These are phyloP conservation scores for Morbakka virulenta DNA, from an alignment of 30 jellyfish, hydroid and myxozoan genomes.

Conservation along the genomic window DNA sequence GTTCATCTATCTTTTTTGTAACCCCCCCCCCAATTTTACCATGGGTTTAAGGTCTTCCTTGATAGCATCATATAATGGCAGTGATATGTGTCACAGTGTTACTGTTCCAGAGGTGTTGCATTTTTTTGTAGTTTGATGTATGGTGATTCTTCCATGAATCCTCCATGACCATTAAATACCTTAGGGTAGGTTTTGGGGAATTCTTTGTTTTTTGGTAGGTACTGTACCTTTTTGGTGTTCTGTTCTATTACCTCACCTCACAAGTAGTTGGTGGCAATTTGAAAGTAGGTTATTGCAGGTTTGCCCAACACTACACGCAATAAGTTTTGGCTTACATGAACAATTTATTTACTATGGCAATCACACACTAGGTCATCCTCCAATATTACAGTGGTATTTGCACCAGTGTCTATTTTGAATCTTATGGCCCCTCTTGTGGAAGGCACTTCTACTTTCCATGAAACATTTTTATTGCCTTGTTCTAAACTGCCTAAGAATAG, in stretches of 20 bases:
- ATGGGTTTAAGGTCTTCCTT: slow-evolving; percentile 19
- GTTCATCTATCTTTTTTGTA: slow-evolving; percentile 31
- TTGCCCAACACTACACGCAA: too few species aligned
- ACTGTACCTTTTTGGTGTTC: too few species aligned
- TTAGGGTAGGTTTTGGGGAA: too few species aligned
- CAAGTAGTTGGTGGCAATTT: too few species aligned
- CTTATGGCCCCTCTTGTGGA: background rate
- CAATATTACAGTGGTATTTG: slow-evolving; percentile 23
- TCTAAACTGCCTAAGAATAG: too few species aligned
- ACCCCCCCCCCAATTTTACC: slow-evolving; percentile 48
- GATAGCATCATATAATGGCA: slow-evolving; percentile 26
- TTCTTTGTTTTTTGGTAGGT: too few species aligned
- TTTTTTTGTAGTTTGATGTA: background rate
- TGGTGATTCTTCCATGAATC: slow-evolving; percentile 16
- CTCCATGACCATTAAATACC: background rate
- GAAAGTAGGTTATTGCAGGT: too few species aligned
- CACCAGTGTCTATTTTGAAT: slow-evolving; percentile 21
- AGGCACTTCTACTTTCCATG: background rate
- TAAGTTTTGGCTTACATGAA: too few species aligned
- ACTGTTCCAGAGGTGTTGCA: background rate
- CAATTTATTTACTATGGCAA: background rate
- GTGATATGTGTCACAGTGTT: slow-evolving; percentile 14
- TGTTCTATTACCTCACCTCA: too few species aligned
- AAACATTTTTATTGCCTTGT: too few species aligned
- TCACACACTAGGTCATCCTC: background rate